phyloP scores from a whole-genome alignment of 1,140 invertebrate species.

The Homalodisca vitripennis region DNA sequence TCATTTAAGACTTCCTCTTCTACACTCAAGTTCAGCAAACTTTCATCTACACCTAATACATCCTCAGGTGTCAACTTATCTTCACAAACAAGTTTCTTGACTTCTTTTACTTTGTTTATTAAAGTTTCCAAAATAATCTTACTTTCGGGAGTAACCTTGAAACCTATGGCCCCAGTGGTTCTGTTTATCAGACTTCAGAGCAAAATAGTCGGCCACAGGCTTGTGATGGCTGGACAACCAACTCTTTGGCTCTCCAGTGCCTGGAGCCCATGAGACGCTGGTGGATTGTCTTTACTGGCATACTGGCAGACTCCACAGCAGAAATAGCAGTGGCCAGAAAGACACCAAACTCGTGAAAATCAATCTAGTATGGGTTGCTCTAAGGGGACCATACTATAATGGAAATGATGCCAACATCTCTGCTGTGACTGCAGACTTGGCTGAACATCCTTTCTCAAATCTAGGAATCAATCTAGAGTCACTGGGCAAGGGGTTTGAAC shows the following conservation, averaged over 20 bases:
- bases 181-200: neutral
- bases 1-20: no score
- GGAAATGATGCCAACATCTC: neutral
- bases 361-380: slow-evolving; percentile 9
- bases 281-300: slow-evolving; percentile 31
- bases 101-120: no score
- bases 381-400: slow-evolving; percentile 1
- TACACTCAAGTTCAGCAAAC: no score
- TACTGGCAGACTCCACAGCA: slow-evolving; percentile 31
- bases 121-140: no score
- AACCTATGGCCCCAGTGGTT: neutral
- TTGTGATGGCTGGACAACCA: slow-evolving; percentile 22
- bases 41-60: no score
- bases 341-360: slow-evolving; percentile 25
- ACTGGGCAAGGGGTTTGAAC: slow-evolving; percentile 31
- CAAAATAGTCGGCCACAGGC: neutral
- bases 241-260: slow-evolving; percentile 19
- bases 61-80: no score
- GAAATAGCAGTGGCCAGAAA: slow-evolving; percentile 16
- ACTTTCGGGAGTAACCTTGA: no score
- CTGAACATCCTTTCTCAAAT: neutral
- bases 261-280: slow-evolving; percentile 32
- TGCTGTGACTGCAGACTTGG: neutral
- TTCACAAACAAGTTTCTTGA: no score
- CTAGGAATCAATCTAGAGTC: neutral